Base-by-base conservation (phyloP, 2,113 vertebrate genomes). In the Astatoreochromis straeleni region DNA sequence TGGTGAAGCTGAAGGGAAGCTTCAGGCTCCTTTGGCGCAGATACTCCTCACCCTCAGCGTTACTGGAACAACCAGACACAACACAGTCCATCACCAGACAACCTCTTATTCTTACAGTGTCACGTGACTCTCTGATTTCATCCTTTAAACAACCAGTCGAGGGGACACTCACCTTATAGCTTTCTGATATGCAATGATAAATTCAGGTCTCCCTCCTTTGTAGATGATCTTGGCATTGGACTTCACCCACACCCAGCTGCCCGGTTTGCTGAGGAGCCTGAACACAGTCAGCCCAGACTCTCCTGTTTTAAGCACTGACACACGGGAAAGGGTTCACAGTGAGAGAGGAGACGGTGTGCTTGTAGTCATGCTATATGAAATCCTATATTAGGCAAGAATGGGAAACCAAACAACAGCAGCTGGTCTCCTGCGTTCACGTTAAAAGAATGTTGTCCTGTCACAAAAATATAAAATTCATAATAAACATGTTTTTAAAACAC, bases 171-270 rank as follows among this genome's bases (percentile, higher is more conserved):
- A 98, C 96, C 94, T 93, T 17, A 98, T 65, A n/a, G 93, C 95
- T 88, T 90, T 92, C 93, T 97, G 97, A 29, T 85, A 92, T 2
- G 94, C 83, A 2, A 97, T 94, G 89, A 98, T 98, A 90, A 96
- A 97, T 7, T 97, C 96, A 0, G 97, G 97, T 33, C 94, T 75
- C 79, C 96, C 96, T 3, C 58, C 96, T 88, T 97, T 97, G 94
- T 94, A 97, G 24, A 98, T 92, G 16, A 98, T 92, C 85, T 95
- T 87, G 2, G 97, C 97, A 0, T 94, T 97, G 85, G 97, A 14
- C 93, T 98, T 97, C 42, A 98, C 95, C 97, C 98, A 98, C 73
- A 97, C 14, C 97, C 97, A 98, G 79, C 82, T 7, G 0, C 89
- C 81, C 0, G 86, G 85, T 85, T 98, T 98, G 29, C 95, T 96